Evolutionary conservation across 2,113 vertebrate species (phyloP).

Genomic region (Leucosticte australis): DNA sequence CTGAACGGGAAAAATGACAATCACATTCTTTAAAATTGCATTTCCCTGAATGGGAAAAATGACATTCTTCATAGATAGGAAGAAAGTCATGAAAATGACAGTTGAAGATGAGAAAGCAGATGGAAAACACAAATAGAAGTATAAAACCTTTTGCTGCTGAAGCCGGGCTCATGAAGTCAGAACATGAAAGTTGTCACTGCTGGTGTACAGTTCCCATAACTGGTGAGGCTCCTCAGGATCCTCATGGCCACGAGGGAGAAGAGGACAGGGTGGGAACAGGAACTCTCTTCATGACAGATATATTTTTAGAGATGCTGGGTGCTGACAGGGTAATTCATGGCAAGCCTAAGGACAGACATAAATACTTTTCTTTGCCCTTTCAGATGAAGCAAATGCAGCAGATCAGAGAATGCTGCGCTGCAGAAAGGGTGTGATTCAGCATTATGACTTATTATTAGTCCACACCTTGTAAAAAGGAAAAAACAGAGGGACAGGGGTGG

Average conservation of each 20-base stretch:
- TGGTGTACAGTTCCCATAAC: accelerated
- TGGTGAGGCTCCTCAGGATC: not conserved
- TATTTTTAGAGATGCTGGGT: not conserved
- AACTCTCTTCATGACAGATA: not conserved
- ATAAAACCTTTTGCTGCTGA: not conserved
- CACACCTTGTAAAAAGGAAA: not conserved
- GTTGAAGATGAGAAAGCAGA: not conserved
- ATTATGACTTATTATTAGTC: not conserved
- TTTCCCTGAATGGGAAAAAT: not conserved
- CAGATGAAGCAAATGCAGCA: not conserved
- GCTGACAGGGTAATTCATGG: not conserved
- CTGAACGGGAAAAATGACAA: not conserved
- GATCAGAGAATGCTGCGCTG: not conserved
- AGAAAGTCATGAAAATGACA: not conserved
- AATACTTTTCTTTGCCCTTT: not conserved
- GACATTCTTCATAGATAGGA: not conserved
- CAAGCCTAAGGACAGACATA: not conserved
- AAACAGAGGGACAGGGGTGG: not conserved
- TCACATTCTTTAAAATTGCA: not conserved
- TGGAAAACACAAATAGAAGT: not conserved
- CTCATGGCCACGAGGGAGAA: not conserved
- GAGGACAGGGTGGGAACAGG: not conserved
- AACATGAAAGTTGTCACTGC: not conserved
- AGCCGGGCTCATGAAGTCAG: not conserved
- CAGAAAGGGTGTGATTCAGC: not conserved